Evolutionary conservation across 2,797 vertebrate genomes (phyloP).

Genomic region (Macropodus opercularis): DNA sequence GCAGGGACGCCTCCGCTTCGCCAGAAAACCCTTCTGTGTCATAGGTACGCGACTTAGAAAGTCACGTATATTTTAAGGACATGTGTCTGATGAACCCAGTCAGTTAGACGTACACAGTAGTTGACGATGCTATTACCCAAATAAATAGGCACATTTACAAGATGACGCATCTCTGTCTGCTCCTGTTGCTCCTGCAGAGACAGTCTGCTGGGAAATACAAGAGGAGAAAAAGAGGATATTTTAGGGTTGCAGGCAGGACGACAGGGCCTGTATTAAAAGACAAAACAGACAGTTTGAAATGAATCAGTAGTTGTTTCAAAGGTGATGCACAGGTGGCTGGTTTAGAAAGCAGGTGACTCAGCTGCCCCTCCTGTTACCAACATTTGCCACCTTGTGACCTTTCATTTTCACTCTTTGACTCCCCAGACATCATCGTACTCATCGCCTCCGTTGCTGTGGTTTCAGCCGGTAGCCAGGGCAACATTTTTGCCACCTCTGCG

Average conservation of each 20-base stretch:
- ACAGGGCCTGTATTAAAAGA: slow-evolving; percentile 3
- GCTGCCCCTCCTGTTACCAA: slow-evolving; percentile 33
- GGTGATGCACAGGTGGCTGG: slow-evolving; percentile 26
- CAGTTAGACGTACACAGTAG: too few species aligned
- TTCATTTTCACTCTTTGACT: slow-evolving; percentile 47
- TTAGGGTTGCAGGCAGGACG: slow-evolving; percentile 3
- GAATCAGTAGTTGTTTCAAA: slow-evolving; percentile 51
- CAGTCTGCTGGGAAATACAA: slow-evolving; percentile 12
- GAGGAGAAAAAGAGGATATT: slow-evolving; percentile 1
- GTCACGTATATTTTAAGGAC: too few species aligned
- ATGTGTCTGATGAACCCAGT: too few species aligned
- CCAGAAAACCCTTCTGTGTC: slow-evolving; percentile 97
- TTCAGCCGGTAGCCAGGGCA: slow-evolving; percentile 98
- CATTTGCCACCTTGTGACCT: slow-evolving; percentile 48
- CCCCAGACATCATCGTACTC: slow-evolving; percentile 96
- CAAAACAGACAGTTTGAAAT: slow-evolving; percentile 13
- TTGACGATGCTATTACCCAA: too few species aligned
- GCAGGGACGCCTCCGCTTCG: slow-evolving; percentile 96
- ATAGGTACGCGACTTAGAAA: slow-evolving; percentile 88
- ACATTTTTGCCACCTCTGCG: slow-evolving; percentile 98
- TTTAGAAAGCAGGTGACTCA: slow-evolving; percentile 30
- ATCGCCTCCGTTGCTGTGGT: slow-evolving; percentile 98
- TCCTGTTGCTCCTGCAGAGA: background rate
- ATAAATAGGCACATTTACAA: too few species aligned
- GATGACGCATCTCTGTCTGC: background rate